A percentile compares a stretch with the other conserved stretches of the same genome.
Conservation (phyloP, 2,888 invertebrate genomes). For the Standfussiana lucernea region DNA sequence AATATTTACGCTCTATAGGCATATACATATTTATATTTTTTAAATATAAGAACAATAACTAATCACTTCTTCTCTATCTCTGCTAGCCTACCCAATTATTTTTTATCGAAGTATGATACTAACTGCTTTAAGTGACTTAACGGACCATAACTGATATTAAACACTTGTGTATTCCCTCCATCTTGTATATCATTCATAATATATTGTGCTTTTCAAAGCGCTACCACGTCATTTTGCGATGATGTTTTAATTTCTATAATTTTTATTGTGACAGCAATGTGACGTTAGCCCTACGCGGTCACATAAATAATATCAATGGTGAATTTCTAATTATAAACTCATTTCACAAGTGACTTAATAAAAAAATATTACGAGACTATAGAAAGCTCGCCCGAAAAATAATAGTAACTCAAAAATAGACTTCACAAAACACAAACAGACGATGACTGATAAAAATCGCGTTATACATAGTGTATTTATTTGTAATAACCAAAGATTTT, state of each 20-base stretch:
- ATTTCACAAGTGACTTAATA: not conserved
- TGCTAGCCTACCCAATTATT: not conserved
- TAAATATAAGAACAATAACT: too few relatives aligned
- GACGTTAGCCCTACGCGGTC: conserved; percentile 3
- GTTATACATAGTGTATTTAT: conserved; percentile 62
- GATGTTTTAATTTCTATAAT: conserved; percentile 40
- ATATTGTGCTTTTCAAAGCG: conserved; percentile 3
- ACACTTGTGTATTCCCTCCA: conserved; percentile 18
- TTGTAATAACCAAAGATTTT: conserved; percentile 67
- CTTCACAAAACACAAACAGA: conserved; percentile 35
- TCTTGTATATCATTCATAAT: not conserved
- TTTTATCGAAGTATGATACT: conserved; percentile 16
- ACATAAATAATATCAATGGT: not conserved
- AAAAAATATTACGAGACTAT: conserved; percentile 9
- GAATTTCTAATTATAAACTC: not conserved
- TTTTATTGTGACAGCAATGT: conserved; percentile 45
- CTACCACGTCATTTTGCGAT: conserved; percentile 24
- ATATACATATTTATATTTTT: too few relatives aligned
- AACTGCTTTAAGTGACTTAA: not conserved
- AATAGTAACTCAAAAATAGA: conserved; percentile 30
- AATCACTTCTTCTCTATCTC: not conserved
- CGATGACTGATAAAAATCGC: conserved; percentile 65
- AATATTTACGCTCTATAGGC: too few relatives aligned
- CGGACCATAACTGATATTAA: not conserved
- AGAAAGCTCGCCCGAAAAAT: not conserved